Evolutionary conservation across 2,113 vertebrate genomes (phyloP).

Genomic region (Aptenodytes patagonicus): DNA sequence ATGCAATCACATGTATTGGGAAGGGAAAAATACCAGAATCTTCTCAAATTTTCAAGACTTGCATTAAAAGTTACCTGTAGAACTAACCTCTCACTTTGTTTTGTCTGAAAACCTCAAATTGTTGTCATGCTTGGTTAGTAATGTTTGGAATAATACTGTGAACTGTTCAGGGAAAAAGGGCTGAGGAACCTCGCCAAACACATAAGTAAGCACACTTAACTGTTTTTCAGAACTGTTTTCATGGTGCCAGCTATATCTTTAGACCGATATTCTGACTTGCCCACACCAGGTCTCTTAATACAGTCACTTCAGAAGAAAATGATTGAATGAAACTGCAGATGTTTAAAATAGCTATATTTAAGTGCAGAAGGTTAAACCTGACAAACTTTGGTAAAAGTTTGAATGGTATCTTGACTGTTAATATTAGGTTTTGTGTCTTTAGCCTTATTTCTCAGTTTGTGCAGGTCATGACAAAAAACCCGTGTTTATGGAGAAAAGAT

Average conservation of each 20-base stretch:
- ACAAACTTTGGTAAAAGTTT: neutral
- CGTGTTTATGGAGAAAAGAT: neutral
- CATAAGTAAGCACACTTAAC: neutral
- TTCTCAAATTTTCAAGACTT: slow-evolving; percentile 18
- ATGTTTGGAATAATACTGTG: neutral
- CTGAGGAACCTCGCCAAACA: neutral
- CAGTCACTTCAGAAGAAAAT: neutral
- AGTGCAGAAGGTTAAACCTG: neutral
- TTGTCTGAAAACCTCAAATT: neutral
- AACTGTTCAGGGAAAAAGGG: neutral
- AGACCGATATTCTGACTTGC: neutral
- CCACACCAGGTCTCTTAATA: neutral
- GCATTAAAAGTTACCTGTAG: slow-evolving; percentile 46
- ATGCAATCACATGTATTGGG: neutral
- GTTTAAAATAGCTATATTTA: neutral
- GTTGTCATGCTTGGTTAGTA: neutral
- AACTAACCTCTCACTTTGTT: slow-evolving; percentile 9
- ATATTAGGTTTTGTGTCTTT: neutral
- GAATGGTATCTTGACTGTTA: neutral
- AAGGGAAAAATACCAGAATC: neutral
- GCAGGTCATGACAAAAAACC: neutral
- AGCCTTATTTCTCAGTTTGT: neutral
- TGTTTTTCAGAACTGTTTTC: neutral
- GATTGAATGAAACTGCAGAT: neutral
- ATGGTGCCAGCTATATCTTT: neutral